Evolutionary conservation across 2,888 invertebrate genomes (phyloP).

Genomic region (Piscicola geometra): DNA sequence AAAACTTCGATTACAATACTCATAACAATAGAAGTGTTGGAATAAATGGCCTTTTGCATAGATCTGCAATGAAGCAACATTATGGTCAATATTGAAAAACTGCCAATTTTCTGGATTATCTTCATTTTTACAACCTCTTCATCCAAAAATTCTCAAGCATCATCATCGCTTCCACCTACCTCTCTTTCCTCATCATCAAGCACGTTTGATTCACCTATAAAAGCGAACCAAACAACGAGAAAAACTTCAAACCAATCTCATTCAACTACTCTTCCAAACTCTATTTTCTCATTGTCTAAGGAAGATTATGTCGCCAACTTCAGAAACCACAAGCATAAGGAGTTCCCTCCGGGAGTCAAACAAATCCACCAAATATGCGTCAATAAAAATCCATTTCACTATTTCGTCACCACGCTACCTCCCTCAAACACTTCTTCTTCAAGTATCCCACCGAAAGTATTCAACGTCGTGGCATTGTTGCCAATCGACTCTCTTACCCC

Average conservation of each 20-base stretch:
- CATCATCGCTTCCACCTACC: too few relatives aligned
- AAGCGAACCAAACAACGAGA: too few relatives aligned
- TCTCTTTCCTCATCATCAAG: neutral
- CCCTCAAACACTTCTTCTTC: too few relatives aligned
- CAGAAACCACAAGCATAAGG: neutral
- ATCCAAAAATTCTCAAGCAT: too few relatives aligned
- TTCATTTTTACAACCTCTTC: too few relatives aligned
- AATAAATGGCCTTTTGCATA: too few relatives aligned
- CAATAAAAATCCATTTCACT: neutral
- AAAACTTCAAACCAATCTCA: too few relatives aligned
- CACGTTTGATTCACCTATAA: neutral
- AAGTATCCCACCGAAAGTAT: neutral
- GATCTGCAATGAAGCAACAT: too few relatives aligned
- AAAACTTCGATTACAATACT: too few relatives aligned
- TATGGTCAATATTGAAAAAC: too few relatives aligned
- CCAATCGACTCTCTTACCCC: slow-evolving; percentile 19
- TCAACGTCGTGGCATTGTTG: slow-evolving; percentile 31
- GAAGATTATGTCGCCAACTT: neutral
- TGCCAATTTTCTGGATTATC: too few relatives aligned
- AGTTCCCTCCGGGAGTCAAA: neutral
- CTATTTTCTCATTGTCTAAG: neutral
- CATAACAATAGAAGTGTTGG: too few relatives aligned
- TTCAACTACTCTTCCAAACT: neutral
- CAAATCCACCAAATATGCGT: slow-evolving; percentile 1
- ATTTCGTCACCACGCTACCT: neutral